Base-by-base conservation (phyloP, 1,140 invertebrate species). In the Drosophila ananassae region DNA sequence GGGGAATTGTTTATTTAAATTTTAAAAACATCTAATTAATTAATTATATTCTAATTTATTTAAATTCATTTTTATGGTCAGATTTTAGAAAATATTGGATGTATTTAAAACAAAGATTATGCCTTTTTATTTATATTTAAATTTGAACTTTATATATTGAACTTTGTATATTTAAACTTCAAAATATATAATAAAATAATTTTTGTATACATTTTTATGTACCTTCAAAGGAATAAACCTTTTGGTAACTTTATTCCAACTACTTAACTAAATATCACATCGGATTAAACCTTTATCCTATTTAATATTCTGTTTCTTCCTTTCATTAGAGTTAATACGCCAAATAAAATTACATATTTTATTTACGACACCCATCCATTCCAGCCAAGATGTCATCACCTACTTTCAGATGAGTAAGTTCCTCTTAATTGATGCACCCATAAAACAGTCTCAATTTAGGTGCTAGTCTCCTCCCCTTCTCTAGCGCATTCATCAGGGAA, bases 401-500 rank as follows among this genome's bases (percentile, higher is more conserved):
- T 44, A 44, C 41, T 44, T 44, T 44, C 41, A 44, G 41, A 44
- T 21, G 41, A 44, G 41, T 44, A 21, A 21, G 41, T 44, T 44
- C 44, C 34, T 46, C 60, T n/a, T 39, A 52, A 67, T 64, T 44
- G 47, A 52, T 67, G 63, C 63, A 52, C 46, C 48, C 60, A 46
- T 67, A 64, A 64, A 67, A 41, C 25, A 22, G 46, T 25, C 52
- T 22, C 24, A 28, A 51, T 37, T 17, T 17, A 17, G 28, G 10
- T 41, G 21, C 8, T 12, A 12, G 25, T 44, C 37, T 34, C 5
- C 1, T 32, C 25, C 66, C 28, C 5, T 21, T 17, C 55, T 12
- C 25, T 44, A 21, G 21, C 41, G 17, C 51, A 39, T 46, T 59
- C 25, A 47, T 54, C 21, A 34, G 59, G 21, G 39, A 34, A 56